These are phyloP conservation scores for Cygnus olor DNA, from an alignment of 2,797 vertebrate genomes.

Conservation along the genomic window DNA sequence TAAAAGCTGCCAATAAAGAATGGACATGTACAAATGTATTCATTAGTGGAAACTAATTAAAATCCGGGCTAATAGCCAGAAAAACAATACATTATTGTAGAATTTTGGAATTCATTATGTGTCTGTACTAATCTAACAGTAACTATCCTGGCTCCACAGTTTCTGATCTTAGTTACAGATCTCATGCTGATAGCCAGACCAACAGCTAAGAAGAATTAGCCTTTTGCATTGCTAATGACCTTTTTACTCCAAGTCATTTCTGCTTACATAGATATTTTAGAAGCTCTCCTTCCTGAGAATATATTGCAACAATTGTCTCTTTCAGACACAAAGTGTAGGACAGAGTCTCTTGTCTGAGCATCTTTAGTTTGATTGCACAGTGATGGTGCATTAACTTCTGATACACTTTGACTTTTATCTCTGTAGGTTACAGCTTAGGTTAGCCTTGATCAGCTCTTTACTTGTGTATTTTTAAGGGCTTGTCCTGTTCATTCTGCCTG, in stretches of 20 bases:
- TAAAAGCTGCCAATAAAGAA: slow-evolving; percentile 44
- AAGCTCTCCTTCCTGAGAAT: background rate
- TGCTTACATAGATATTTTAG: background rate
- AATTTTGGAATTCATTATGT: slow-evolving; percentile 14
- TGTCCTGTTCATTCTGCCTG: background rate
- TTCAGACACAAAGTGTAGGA: background rate
- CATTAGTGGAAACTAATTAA: slow-evolving; percentile 57
- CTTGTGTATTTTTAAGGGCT: background rate
- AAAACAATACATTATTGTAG: background rate
- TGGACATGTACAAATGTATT: slow-evolving; percentile 44
- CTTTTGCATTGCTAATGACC: background rate
- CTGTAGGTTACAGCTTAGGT: background rate
- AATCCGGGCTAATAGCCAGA: slow-evolving; percentile 33
- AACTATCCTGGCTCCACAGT: background rate
- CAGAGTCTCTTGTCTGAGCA: background rate
- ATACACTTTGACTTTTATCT: background rate
- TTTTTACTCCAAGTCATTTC: background rate
- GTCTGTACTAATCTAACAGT: background rate
- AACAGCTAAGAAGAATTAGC: background rate
- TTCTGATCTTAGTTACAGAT: background rate
- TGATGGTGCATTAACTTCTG: background rate
- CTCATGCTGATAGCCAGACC: background rate
- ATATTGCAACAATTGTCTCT: background rate
- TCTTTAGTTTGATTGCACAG: background rate
- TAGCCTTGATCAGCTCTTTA: background rate